phyloP scores from a whole-genome alignment of 2,888 invertebrate genomes.

The Caenorhabditis auriculariae region DNA sequence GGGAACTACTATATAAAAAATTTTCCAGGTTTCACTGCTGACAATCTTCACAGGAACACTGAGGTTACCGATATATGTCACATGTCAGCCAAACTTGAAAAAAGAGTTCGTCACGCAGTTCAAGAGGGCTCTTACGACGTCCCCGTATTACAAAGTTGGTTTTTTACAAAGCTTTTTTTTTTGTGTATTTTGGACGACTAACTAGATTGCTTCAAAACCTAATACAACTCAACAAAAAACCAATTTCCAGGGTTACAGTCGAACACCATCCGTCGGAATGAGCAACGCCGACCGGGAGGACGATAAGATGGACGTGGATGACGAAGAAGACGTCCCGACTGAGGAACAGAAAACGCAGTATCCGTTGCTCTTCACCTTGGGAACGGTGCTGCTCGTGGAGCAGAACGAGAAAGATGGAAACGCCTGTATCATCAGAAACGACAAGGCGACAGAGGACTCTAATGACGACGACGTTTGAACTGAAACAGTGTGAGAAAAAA shows the following conservation, averaged over 20 bases:
- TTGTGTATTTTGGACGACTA: conserved; percentile 1
- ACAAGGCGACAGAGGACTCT: no score
- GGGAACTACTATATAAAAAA: no score
- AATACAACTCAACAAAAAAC: no score
- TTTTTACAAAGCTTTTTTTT: conserved; percentile 4
- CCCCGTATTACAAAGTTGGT: no score
- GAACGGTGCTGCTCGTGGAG: conserved; percentile 24
- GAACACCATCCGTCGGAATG: conserved; percentile 12
- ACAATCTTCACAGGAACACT: conserved; percentile 57
- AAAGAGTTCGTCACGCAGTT: conserved; percentile 27
- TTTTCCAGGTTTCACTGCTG: conserved; percentile 35
- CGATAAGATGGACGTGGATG: no score
- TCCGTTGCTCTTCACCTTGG: conserved; percentile 19
- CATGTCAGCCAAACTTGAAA: conserved; percentile 45
- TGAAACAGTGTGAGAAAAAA: no score
- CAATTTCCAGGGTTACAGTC: conserved; percentile 8
- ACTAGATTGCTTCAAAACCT: neutral
- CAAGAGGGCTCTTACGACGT: no score
- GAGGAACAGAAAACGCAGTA: conserved; percentile 10
- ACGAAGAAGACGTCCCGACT: conserved; percentile 18
- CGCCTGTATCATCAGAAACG: no score
- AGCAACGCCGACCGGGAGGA: conserved; percentile 12
- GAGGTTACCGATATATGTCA: conserved; percentile 54
- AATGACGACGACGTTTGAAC: no score
- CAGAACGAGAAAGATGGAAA: conserved; percentile 10